Evolutionary conservation across 2,888 invertebrate genomes (phyloP).

Genomic region (Oithona nana): DNA sequence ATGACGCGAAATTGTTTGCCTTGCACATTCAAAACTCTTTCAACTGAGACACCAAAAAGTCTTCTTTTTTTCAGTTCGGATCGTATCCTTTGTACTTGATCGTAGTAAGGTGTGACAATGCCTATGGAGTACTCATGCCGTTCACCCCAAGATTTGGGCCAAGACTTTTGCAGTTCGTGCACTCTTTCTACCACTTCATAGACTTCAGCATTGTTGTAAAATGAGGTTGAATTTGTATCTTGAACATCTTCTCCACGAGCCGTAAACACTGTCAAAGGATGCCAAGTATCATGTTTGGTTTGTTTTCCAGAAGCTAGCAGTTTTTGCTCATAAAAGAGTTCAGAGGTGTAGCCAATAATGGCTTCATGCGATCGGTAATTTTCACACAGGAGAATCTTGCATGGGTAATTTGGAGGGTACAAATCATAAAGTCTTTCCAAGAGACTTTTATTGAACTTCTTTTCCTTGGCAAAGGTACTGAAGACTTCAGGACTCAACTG

Average conservation of each 20-base stretch:
- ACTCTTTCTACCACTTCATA: slow-evolving; percentile 59
- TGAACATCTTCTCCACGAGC: slow-evolving; percentile 59
- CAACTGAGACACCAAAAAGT: slow-evolving; percentile 55
- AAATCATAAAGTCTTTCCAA: slow-evolving; percentile 55
- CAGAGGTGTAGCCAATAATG: slow-evolving; percentile 56
- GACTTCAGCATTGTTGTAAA: slow-evolving; percentile 58
- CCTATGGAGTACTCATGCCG: slow-evolving; percentile 53
- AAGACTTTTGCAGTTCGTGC: slow-evolving; percentile 44
- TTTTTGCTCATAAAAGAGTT: slow-evolving; percentile 57
- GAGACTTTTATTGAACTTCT: slow-evolving; percentile 49
- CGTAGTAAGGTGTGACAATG: slow-evolving; percentile 64
- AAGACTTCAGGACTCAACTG: slow-evolving; percentile 61
- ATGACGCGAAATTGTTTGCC: slow-evolving; percentile 69
- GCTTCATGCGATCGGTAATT: slow-evolving; percentile 65
- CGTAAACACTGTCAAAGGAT: slow-evolving; percentile 58
- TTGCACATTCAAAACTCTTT: slow-evolving; percentile 62
- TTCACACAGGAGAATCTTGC: slow-evolving; percentile 56
- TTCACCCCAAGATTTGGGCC: slow-evolving; percentile 52
- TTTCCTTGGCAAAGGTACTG: slow-evolving; percentile 39
- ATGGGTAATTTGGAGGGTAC: slow-evolving; percentile 51
- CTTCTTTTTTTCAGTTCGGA: slow-evolving; percentile 51
- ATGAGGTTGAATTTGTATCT: slow-evolving; percentile 49
- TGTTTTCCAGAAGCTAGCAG: slow-evolving; percentile 51
- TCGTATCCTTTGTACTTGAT: slow-evolving; percentile 50
- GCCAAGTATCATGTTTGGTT: slow-evolving; percentile 45